A percentile compares a stretch with the other conserved stretches of the same genome.
These are phyloP conservation scores for Basileuterus tristriatus DNA, from an alignment of 2,797 vertebrate species.

Conservation along the genomic window DNA sequence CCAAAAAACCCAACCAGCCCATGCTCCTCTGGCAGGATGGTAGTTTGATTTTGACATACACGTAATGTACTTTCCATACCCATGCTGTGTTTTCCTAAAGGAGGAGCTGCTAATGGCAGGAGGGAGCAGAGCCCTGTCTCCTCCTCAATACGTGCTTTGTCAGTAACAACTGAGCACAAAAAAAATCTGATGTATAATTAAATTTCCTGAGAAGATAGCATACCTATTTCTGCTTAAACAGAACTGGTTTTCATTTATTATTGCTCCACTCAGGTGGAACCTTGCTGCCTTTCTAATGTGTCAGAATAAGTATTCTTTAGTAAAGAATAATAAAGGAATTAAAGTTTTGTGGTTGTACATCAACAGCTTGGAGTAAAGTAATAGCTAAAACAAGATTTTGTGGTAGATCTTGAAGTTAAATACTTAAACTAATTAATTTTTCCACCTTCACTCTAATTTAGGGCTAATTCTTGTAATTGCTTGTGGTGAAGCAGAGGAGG, in stretches of 20 bases:
- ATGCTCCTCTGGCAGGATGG: neutral
- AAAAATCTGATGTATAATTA: neutral
- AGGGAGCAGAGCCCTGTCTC: neutral
- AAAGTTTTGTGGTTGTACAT: conserved; percentile 4
- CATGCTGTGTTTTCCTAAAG: neutral
- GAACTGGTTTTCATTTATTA: neutral
- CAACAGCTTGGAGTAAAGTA: neutral
- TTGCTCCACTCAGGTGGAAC: conserved; percentile 2
- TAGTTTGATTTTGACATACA: neutral
- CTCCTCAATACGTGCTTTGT: conserved; percentile 12
- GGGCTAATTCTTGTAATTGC: neutral
- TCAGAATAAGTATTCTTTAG: neutral
- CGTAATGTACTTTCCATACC: conserved; percentile 23
- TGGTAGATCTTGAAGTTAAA: neutral
- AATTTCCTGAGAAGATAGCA: conserved; percentile 29
- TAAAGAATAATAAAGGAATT: conserved; percentile 9
- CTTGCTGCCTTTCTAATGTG: neutral
- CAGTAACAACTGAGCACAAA: neutral
- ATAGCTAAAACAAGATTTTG: neutral
- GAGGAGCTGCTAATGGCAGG: neutral
- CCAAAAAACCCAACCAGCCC: fast-evolving
- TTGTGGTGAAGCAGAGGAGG: neutral
- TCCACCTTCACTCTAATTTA: neutral
- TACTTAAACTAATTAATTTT: neutral
- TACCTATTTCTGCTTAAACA: neutral